Evolutionary conservation across 1,140 invertebrate genomes (phyloP), one percentile per base, ranked within the genome.

Genomic region (Solen grandis): DNA sequence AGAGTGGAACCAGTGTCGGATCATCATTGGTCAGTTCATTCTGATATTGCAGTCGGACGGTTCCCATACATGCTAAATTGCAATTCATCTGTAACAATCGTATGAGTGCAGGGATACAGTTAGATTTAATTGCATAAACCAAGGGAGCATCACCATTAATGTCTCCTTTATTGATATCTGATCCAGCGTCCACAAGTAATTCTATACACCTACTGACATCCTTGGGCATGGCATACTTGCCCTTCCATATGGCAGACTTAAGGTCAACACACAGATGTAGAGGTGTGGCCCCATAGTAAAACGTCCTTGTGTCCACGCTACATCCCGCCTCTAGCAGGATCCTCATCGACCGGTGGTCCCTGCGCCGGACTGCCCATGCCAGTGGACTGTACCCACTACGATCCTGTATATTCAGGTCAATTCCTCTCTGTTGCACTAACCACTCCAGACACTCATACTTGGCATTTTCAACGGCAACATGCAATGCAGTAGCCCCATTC

Each of bases 401-500:
- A 31, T 76, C 74, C 25, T 76, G 33, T 8, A 76, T 76, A 38
- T 76, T 76, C 14, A 76, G 27, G 41, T 76, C 74, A 25, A 76
- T 33, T 14, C 74, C 74, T 8, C 55, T 65, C 22, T 55, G 74
- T 22, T 19, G 31, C 29, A 55, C 74, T 3, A 76, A 50, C 1
- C 54, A 25, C 38, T 54, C 29, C 22, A 76, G 57, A 52, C 35
- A 65, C 19, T 76, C 62, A 22, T 66, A 46, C 54, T 76, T 76
- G 36, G 41, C 31, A 27, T 76, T 76, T 52, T 76, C 74, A 33
- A 66, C 62, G 19, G 74, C 74, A 36, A 76, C 62, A 29, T 76
- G 74, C 38, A 76, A 54, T n/a, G 74, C 74, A 25, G 74, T 76
- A 35, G 74, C 65, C 14, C 74, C 74, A 36, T 76, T 76, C 25